phyloP scores from a whole-genome alignment of 2,797 vertebrate genomes.

The Tokudaia tokunoshimensis region DNA sequence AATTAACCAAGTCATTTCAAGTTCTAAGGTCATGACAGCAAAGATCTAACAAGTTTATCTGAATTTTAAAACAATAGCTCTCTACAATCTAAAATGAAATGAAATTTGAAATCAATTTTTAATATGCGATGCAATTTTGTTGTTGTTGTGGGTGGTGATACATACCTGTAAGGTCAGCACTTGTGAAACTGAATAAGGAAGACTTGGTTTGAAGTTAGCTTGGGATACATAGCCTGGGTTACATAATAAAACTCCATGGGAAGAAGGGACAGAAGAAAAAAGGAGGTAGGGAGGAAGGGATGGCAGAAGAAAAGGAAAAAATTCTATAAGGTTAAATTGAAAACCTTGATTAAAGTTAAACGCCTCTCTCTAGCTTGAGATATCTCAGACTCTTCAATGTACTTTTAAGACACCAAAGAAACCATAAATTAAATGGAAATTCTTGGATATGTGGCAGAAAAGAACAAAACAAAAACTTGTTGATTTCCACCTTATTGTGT shows the following conservation, averaged over 20 bases:
- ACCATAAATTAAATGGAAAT: background rate
- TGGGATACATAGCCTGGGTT: background rate
- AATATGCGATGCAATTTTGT: background rate
- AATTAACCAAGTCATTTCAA: background rate
- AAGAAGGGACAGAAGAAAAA: background rate
- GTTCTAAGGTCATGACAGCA: background rate
- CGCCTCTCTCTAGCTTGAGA: background rate
- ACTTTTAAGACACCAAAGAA: background rate
- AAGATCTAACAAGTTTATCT: background rate
- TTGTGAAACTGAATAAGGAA: too few relatives aligned
- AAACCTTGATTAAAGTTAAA: conserved; percentile 7
- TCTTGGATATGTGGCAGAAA: background rate
- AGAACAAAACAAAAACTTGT: background rate
- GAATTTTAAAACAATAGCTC: conserved; percentile 16
- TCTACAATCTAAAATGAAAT: conserved; percentile 36
- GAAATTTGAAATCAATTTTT: conserved; percentile 44
- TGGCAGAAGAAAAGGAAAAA: background rate
- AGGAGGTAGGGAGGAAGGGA: background rate
- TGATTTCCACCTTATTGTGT: background rate
- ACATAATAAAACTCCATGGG: background rate
- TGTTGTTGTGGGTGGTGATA: background rate
- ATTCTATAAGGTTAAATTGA: background rate
- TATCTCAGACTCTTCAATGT: conserved; percentile 21
- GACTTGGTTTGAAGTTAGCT: background rate
- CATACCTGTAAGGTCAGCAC: background rate